A percentile compares a stretch with the other conserved stretches of the same genome.
These are phyloP conservation scores for Gallirallus australis DNA, from an alignment of 2,797 vertebrate species.

Conservation along the genomic window DNA sequence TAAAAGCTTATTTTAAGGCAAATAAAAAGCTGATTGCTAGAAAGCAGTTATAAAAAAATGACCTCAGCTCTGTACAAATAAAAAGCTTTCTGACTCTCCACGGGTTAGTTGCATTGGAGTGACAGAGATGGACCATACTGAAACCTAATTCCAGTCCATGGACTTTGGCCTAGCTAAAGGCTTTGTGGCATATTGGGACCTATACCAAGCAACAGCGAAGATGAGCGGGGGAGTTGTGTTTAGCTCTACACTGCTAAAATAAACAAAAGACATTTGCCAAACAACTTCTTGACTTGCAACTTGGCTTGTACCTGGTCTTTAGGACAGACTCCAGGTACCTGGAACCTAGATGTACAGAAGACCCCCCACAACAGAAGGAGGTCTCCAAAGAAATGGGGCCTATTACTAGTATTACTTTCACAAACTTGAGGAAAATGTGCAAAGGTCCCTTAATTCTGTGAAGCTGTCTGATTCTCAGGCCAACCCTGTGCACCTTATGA, in stretches of 20 bases:
- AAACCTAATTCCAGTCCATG: conserved; percentile 60
- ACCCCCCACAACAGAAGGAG: not conserved
- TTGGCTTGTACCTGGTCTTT: conserved; percentile 7
- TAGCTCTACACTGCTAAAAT: conserved; percentile 21
- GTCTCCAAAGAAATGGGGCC: not conserved
- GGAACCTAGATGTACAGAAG: not conserved
- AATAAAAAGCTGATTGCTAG: conserved; percentile 82
- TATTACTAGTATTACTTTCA: not conserved
- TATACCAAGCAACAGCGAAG: conserved; percentile 52
- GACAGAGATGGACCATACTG: conserved; percentile 22
- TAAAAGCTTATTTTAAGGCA: conserved; percentile 82
- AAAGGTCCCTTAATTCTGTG: not conserved
- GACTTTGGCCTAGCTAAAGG: conserved; percentile 83
- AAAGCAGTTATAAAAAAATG: conserved; percentile 79
- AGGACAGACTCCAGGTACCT: not conserved
- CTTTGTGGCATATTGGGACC: conserved; percentile 58
- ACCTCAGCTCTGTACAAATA: conserved; percentile 72
- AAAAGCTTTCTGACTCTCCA: conserved; percentile 42
- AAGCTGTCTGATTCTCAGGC: conserved; percentile 15
- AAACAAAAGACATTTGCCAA: conserved; percentile 31
- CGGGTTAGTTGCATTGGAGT: conserved; percentile 38
- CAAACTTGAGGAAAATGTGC: not conserved
- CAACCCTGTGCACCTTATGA: conserved; percentile 20
- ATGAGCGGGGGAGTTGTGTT: not conserved
- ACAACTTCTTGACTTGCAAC: conserved; percentile 23